Evolutionary conservation across 2,888 invertebrate genomes (phyloP), one percentile per base, ranked within the genome.

Genomic region (Celastrina argiolus): DNA sequence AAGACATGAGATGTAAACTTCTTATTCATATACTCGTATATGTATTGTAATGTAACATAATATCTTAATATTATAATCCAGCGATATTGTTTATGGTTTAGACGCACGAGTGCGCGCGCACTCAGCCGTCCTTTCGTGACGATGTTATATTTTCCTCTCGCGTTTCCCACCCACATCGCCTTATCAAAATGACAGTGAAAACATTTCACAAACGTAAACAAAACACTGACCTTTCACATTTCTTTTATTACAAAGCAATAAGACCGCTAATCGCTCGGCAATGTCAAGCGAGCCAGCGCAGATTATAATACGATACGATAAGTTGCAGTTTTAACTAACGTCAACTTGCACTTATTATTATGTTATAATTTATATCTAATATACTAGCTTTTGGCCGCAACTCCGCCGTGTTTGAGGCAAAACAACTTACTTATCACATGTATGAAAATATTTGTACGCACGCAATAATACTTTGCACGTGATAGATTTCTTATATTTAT

Each of bases 161-260:
- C 67, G 69, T 67, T 66, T 66, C 77, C 81, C 82, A 79, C 82
- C 78, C 81, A 81, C 78, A 77, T 76, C 67, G 81, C 26, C 64
- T 76, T 67, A 80, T 81, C 79, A 73, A 71, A 67, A 73, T 69
- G 71, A 70, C 76, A 76, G 78, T 75, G 68, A 78, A 76, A 76
- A 75, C 70, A 18, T 72, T 72, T 72, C 66, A 61, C 65, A 8
- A 39, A 64, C 63, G 64, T 72, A 69, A 69, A 68, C 66, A 68
- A 69, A 65, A 18, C 42, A 41, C 67, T 69, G 70, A 71, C 74
- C 69, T 68, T 65, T 69, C 56, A 59, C 59, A 65, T 65, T 63
- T 63, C 51, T 42, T 41, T 58, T 72, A 71, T 70, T 65, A 18
- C 69, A 26, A 69, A 45, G 63, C 2, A 26, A 34, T 58, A 73